phyloP scores from a whole-genome alignment of 2,888 invertebrate genomes.

The Subacronicta megacephala region DNA sequence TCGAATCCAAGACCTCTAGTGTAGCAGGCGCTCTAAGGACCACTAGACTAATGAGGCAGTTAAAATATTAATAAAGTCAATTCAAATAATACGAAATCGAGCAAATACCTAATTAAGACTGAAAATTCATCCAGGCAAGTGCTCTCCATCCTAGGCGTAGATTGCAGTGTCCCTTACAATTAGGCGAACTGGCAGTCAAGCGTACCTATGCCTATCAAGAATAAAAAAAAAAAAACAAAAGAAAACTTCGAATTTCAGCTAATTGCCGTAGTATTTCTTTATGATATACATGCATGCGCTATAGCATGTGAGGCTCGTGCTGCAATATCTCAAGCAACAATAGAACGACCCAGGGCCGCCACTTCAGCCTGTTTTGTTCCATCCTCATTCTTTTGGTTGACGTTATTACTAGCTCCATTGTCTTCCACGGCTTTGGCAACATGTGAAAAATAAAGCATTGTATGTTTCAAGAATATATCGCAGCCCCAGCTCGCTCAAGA shows the following conservation, averaged over 20 bases:
- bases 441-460: constrained; percentile 73
- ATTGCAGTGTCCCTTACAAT: too few species aligned
- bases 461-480: constrained; percentile 52
- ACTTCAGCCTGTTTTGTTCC: constrained; percentile 84
- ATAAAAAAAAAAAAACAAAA: constrained; percentile 12
- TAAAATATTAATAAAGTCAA: too few species aligned
- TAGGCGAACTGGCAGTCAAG: too few species aligned
- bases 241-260: constrained; percentile 22
- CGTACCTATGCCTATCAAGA: not conserved
- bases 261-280: constrained; percentile 39
- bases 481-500: constrained; percentile 22
- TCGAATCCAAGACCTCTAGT: too few species aligned
- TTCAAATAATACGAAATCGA: too few species aligned
- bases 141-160: too few species aligned
- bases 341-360: constrained; percentile 66
- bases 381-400: constrained; percentile 78
- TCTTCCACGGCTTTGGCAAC: constrained; percentile 68
- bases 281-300: constrained; percentile 25
- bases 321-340: constrained; percentile 65
- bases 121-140: too few species aligned
- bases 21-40: too few species aligned
- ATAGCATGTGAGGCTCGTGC: constrained; percentile 33
- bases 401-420: constrained; percentile 79
- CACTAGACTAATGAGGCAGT: too few species aligned
- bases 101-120: too few species aligned